Percentiles rank a stretch among this genome's conserved stretches.
Conservation (phyloP, 2,888 invertebrate species). For the Drosophila meridiana region DNA sequence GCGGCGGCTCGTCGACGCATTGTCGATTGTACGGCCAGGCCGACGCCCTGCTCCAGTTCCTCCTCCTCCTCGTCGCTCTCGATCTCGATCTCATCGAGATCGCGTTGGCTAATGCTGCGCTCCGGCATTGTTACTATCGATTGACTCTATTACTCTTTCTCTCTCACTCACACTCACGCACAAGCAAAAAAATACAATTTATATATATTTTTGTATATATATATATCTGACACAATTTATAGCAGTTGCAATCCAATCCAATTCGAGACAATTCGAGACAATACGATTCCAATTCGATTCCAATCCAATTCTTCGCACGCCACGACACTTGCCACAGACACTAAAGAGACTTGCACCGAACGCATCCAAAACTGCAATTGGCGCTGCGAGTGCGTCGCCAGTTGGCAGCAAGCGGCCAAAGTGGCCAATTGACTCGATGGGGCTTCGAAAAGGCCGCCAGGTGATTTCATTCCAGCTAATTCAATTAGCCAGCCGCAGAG, state of each 20-base stretch:
- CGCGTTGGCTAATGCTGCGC: conserved; percentile 70
- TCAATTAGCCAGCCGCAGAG: conserved; percentile 31
- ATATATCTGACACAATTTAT: neutral
- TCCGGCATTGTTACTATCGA: conserved; percentile 70
- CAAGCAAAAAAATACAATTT: conserved; percentile 33
- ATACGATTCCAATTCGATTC: neutral
- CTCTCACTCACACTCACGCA: neutral
- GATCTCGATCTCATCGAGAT: conserved; percentile 80
- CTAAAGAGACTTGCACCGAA: conserved; percentile 71
- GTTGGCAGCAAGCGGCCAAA: conserved; percentile 43
- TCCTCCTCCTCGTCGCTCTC: conserved; percentile 83
- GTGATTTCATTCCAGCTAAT: conserved; percentile 55
- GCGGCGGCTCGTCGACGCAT: conserved; percentile 53
- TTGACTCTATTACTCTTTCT: neutral
- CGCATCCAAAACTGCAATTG: conserved; percentile 77
- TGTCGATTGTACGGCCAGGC: conserved; percentile 71
- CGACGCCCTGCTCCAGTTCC: conserved; percentile 81
- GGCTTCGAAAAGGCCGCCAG: conserved; percentile 69
- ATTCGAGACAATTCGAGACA: neutral
- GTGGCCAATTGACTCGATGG: conserved; percentile 47
- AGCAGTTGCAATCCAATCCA: conserved; percentile 6
- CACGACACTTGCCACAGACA: conserved; percentile 12
- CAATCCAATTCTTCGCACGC: conserved; percentile 8
- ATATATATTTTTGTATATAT: neutral
- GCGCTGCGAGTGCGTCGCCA: conserved; percentile 35